phyloP scores from a whole-genome alignment of 2,113 vertebrate species.

The Nothoprocta pentlandii region DNA sequence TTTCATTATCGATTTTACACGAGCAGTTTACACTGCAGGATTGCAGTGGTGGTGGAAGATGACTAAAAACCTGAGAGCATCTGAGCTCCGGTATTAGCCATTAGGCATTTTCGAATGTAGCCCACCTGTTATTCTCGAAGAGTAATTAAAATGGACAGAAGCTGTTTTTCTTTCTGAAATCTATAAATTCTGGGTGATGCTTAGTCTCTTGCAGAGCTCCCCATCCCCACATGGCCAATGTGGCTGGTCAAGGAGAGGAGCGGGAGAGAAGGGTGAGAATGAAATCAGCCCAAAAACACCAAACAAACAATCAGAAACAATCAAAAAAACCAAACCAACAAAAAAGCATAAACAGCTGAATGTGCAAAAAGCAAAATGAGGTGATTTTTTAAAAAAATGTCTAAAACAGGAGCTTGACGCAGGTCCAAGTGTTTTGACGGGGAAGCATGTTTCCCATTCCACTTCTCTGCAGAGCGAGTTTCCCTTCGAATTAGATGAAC shows the following conservation, averaged over 20 bases:
- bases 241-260: not conserved
- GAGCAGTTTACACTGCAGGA: not conserved
- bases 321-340: not conserved
- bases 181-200: rapidly evolving
- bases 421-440: constrained; percentile 31
- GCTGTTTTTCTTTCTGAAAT: not conserved
- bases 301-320: too few relatives aligned
- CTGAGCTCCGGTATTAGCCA: too few relatives aligned
- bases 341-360: not conserved
- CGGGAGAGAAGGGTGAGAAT: not conserved
- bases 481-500: constrained; percentile 28
- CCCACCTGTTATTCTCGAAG: not conserved
- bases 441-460: constrained; percentile 46
- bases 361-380: not conserved
- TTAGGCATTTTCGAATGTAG: too few relatives aligned
- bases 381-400: constrained; percentile 6
- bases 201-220: not conserved
- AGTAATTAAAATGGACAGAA: not conserved
- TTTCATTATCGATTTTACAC: not conserved
- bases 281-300: not conserved
- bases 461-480: not conserved
- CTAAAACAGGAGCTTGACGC: constrained; percentile 24
- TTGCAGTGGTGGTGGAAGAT: not conserved
- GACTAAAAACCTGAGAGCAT: not conserved
- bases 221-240: not conserved